Evolutionary conservation across 2,797 vertebrate species (phyloP).

Genomic region (Leuciscus waleckii): DNA sequence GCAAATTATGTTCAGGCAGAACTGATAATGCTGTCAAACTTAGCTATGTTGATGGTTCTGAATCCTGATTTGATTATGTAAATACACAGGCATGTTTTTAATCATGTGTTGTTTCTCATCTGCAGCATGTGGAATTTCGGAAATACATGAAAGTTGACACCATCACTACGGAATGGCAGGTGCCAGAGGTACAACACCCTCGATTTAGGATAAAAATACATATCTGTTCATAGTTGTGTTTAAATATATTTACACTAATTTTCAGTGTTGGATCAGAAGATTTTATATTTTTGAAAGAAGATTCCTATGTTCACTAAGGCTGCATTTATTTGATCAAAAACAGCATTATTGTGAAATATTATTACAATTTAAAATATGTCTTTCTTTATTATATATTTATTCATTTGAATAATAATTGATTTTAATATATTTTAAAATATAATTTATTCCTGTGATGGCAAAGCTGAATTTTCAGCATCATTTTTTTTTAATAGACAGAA

Average conservation of each 20-base stretch:
- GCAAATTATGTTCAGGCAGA: not conserved
- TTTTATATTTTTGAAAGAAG: not conserved
- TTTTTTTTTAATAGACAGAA: not conserved
- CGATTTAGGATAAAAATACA: not conserved
- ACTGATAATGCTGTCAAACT: not conserved
- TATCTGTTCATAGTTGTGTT: not conserved
- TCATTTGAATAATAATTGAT: not conserved
- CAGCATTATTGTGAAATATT: too few species aligned
- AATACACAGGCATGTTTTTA: not conserved
- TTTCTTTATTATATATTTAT: not conserved
- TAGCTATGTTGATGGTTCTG: not conserved
- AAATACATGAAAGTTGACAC: conserved; percentile 86
- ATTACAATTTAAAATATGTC: not conserved
- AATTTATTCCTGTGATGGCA: not conserved
- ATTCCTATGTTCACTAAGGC: not conserved
- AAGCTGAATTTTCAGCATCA: not conserved
- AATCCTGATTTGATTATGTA: not conserved
- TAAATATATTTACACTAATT: not conserved
- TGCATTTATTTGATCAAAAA: not conserved
- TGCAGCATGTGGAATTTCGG: conserved; percentile 89
- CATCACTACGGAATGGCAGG: conserved; percentile 83
- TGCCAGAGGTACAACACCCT: conserved; percentile 84
- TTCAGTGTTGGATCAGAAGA: not conserved
- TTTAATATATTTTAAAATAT: not conserved
- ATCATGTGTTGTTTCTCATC: not conserved